These are phyloP conservation scores for Eupsittula cactorum DNA, from an alignment of 2,113 vertebrate species.

Conservation along the genomic window DNA sequence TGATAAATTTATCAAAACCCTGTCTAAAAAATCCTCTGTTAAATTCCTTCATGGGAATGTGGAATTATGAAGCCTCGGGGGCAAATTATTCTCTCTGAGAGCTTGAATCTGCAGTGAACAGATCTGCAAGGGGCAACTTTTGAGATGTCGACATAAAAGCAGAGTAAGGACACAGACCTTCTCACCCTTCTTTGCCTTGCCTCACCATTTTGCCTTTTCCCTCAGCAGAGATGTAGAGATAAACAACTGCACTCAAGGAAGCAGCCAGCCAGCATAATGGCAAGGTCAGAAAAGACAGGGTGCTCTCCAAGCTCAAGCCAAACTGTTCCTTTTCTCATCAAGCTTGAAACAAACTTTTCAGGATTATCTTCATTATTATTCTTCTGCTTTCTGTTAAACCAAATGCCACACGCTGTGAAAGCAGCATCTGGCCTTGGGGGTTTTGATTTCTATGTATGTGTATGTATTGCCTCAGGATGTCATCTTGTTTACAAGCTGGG, in stretches of 20 bases:
- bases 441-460: neutral
- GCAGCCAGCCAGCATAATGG: accelerated
- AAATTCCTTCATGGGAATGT: neutral
- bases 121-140: neutral
- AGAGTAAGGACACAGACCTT: neutral
- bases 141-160: neutral
- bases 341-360: neutral
- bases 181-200: neutral
- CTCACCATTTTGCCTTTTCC: neutral
- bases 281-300: neutral
- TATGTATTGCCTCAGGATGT: neutral
- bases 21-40: neutral
- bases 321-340: neutral
- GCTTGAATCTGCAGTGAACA: neutral
- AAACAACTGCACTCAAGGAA: neutral
- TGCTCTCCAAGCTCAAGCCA: neutral
- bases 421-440: neutral
- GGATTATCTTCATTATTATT: neutral
- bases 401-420: neutral
- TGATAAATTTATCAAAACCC: neutral
- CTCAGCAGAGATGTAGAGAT: neutral
- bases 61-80: neutral
- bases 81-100: neutral
- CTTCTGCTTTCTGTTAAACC: neutral
- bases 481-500: neutral